These are phyloP conservation scores for Drosophila engyochracea DNA, from an alignment of 2,888 invertebrate species.

Conservation along the genomic window DNA sequence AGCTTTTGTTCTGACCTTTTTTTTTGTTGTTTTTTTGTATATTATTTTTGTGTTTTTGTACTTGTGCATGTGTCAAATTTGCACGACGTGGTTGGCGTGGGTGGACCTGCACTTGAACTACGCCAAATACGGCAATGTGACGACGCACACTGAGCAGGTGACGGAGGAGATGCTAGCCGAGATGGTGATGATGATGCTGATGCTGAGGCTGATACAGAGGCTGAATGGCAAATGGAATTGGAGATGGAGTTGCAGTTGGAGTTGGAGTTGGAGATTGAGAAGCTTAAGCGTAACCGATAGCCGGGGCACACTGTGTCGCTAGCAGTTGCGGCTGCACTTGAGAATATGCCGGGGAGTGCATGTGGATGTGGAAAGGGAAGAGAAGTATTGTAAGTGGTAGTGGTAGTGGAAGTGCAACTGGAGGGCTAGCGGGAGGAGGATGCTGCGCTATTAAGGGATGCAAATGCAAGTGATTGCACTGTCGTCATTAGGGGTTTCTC, in stretches of 20 bases:
- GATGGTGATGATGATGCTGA: constrained; percentile 4
- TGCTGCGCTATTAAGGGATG: constrained; percentile 66
- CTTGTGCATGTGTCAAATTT: constrained; percentile 83
- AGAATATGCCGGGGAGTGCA: constrained; percentile 6
- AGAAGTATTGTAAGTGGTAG: constrained; percentile 3
- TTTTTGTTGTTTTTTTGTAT: constrained; percentile 1
- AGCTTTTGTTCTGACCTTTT: constrained; percentile 59
- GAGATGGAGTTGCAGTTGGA: constrained; percentile 8
- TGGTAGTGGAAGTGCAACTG: not conserved
- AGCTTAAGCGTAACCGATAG: constrained; percentile 34
- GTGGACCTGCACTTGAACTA: constrained; percentile 75
- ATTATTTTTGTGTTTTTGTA: constrained; percentile 44
- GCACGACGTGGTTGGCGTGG: constrained; percentile 13
- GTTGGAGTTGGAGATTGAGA: constrained; percentile 10
- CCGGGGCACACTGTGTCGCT: constrained; percentile 17
- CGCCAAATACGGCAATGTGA: constrained; percentile 38
- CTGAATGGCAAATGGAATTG: not conserved
- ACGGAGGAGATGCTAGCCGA: constrained; percentile 9
- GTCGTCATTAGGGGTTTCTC: constrained; percentile 65
- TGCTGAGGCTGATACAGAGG: not conserved
- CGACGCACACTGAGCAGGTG: constrained; percentile 8
- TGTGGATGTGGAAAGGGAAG: not conserved
- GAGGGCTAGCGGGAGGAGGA: not conserved
- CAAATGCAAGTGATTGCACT: constrained; percentile 73
- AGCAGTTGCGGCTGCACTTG: constrained; percentile 53